phyloP scores from a whole-genome alignment of 2,113 vertebrate genomes.

The Gobiocypris rarus region DNA sequence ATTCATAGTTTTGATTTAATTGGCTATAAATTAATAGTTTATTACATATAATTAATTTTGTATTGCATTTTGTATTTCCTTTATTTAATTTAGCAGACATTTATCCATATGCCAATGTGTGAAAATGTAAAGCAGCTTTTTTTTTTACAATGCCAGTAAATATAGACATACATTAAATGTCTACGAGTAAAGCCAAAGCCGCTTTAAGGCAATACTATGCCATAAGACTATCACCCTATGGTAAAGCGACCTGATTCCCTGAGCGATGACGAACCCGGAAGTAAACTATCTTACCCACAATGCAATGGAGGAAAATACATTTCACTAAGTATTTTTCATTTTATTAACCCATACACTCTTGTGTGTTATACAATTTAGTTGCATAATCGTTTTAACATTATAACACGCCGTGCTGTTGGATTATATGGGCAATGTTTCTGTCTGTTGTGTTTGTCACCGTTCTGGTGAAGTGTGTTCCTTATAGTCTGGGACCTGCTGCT shows the following conservation, averaged over 20 bases:
- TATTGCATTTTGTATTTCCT: not conserved
- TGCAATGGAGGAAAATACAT: not conserved
- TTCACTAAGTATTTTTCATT: not conserved
- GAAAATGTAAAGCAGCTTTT: not conserved
- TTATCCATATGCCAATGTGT: not conserved
- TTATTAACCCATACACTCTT: not conserved
- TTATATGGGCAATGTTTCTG: not conserved
- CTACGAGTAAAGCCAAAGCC: too few species aligned
- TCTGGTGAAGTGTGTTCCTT: not conserved
- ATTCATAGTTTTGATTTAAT: too few species aligned
- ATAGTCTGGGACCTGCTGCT: accelerated
- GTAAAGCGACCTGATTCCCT: not conserved
- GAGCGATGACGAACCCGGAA: not conserved
- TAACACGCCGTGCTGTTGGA: not conserved
- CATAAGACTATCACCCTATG: too few species aligned
- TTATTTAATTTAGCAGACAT: not conserved
- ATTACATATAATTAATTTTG: not conserved
- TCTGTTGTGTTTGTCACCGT: not conserved
- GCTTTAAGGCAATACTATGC: too few species aligned
- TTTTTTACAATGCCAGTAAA: not conserved
- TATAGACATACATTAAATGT: too few species aligned
- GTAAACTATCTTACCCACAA: not conserved
- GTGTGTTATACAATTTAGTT: not conserved
- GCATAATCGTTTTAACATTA: too few species aligned
- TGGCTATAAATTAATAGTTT: not conserved